These are phyloP conservation scores for Macroramphosus scolopax DNA, from an alignment of 2,797 vertebrate genomes.

Conservation along the genomic window DNA sequence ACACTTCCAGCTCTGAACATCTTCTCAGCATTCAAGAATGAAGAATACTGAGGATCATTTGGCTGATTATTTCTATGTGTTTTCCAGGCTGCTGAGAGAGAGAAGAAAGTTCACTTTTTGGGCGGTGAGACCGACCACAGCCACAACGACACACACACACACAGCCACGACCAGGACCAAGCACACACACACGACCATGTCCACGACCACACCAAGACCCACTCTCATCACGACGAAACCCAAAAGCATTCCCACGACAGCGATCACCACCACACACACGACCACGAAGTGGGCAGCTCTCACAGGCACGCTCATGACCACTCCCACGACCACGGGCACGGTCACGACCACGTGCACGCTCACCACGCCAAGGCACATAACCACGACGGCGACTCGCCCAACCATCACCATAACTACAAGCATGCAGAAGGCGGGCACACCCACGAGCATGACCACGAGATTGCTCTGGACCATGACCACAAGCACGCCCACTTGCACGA, in stretches of 20 bases:
- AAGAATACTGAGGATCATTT: too few species aligned
- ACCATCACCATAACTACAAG: conserved; percentile 67
- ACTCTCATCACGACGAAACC: conserved; percentile 13
- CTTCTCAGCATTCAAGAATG: too few species aligned
- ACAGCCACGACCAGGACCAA: conserved; percentile 10
- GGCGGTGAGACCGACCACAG: conserved; percentile 66
- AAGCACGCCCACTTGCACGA: conserved; percentile 74
- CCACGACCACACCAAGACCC: conserved; percentile 60
- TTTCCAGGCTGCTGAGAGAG: conserved; percentile 61
- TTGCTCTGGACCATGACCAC: conserved; percentile 74
- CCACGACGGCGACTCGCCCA: conserved; percentile 45
- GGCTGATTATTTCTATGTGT: background rate
- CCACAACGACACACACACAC: conserved; percentile 49
- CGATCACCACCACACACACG: conserved; percentile 57
- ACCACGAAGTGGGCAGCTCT: conserved; percentile 31
- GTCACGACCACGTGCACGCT: conserved; percentile 66
- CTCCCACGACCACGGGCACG: conserved; percentile 61
- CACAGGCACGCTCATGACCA: conserved; percentile 60
- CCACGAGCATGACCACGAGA: conserved; percentile 77
- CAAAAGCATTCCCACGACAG: conserved; percentile 16
- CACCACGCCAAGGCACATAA: conserved; percentile 70
- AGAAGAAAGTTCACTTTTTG: conserved; percentile 67
- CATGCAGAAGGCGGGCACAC: conserved; percentile 51
- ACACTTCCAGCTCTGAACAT: too few species aligned
- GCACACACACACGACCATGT: conserved; percentile 44